Conservation (phyloP, 2,888 invertebrate species). For the Lasioglossum lativentre region DNA sequence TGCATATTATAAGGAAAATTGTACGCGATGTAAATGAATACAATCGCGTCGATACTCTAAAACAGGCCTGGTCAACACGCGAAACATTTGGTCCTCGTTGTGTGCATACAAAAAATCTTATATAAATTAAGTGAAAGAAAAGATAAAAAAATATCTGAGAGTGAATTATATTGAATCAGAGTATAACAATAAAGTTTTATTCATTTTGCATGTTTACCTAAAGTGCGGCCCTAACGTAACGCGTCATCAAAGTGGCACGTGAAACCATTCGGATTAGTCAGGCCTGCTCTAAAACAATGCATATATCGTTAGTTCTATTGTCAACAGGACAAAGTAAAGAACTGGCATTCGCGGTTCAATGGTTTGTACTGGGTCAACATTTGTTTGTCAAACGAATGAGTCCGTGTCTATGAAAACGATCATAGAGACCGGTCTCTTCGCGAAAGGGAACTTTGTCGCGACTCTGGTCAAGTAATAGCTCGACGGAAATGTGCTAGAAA, state of each 20-base stretch:
- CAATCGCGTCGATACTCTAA: neutral
- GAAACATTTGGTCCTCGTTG: no score
- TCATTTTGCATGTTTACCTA: no score
- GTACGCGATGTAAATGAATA: neutral
- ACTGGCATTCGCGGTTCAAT: neutral
- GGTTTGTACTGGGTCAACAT: neutral
- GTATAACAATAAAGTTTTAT: no score
- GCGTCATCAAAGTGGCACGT: no score
- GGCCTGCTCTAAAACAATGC: neutral
- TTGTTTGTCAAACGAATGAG: neutral
- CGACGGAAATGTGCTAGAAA: neutral
- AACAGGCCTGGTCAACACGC: no score
- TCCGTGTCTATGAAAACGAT: neutral
- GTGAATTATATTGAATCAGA: no score
- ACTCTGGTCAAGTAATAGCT: neutral
- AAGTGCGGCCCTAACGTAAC: no score
- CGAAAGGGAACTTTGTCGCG: conserved; percentile 6
- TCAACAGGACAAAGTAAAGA: neutral
- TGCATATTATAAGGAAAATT: neutral
- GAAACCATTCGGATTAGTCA: no score
- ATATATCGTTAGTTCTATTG: neutral
- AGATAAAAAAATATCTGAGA: no score
- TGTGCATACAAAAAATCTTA: no score
- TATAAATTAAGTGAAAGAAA: no score
- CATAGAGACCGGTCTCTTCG: neutral